phyloP scores from a whole-genome alignment of 1,140 invertebrate species.

The Procambarus virginalis region DNA sequence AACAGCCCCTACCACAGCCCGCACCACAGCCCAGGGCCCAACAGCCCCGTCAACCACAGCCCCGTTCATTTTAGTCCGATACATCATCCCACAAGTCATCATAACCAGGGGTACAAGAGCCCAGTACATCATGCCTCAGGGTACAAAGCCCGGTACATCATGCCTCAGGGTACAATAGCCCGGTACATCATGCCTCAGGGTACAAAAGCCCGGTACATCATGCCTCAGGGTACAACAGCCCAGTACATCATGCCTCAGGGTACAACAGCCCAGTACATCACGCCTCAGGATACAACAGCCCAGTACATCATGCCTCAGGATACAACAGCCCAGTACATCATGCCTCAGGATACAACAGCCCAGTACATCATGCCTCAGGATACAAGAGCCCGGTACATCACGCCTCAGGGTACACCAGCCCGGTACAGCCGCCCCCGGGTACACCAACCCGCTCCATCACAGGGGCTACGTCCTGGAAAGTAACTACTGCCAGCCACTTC shows the following conservation, averaged over 20 bases:
- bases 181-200: neutral
- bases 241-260: neutral
- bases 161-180: slow-evolving; percentile 36
- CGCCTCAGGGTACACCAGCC: slow-evolving; percentile 27
- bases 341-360: slow-evolving; percentile 1
- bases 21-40: slow-evolving; percentile 52
- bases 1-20: slow-evolving; percentile 55
- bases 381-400: too few species aligned
- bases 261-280: slow-evolving; percentile 45
- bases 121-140: neutral
- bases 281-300: slow-evolving; percentile 28
- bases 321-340: slow-evolving; percentile 24
- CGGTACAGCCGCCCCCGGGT: slow-evolving; percentile 9
- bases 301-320: slow-evolving; percentile 26
- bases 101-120: slow-evolving; percentile 6
- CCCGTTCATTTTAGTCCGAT: slow-evolving; percentile 47
- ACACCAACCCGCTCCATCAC: slow-evolving; percentile 22
- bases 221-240: slow-evolving; percentile 34
- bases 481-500: slow-evolving; percentile 60
- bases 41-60: slow-evolving; percentile 56
- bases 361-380: too few species aligned
- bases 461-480: slow-evolving; percentile 51
- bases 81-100: slow-evolving; percentile 23
- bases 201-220: slow-evolving; percentile 35
- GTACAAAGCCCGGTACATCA: slow-evolving; percentile 35